These are phyloP conservation scores for Heliconius melpomene DNA, from an alignment of 1,140 invertebrate species.

Conservation along the genomic window DNA sequence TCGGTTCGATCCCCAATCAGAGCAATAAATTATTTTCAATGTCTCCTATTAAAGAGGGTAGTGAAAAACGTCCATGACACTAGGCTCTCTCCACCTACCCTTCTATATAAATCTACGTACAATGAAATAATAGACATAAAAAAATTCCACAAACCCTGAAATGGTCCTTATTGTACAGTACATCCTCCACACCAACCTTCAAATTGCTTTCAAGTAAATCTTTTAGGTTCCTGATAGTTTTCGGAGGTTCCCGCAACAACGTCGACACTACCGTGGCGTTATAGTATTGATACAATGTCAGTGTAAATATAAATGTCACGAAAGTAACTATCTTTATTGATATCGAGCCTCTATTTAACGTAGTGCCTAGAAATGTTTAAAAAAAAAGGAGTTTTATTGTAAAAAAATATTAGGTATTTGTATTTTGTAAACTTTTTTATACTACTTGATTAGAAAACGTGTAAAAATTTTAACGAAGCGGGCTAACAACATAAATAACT, in stretches of 20 bases:
- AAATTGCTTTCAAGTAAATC: conserved; percentile 84
- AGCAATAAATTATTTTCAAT: too few relatives aligned
- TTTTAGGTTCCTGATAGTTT: conserved; percentile 83
- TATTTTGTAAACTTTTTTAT: background rate
- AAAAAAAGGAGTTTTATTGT: too few relatives aligned
- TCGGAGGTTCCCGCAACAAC: conserved; percentile 84
- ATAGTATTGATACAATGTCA: conserved; percentile 87
- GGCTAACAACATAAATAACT: too few relatives aligned
- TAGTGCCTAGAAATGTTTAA: conserved; percentile 62
- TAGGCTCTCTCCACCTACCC: too few relatives aligned
- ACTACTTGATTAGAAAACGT: background rate
- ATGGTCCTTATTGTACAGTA: conserved; percentile 83
- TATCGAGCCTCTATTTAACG: conserved; percentile 72
- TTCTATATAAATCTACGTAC: too few relatives aligned
- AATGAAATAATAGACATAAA: too few relatives aligned
- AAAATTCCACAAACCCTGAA: conserved; percentile 79
- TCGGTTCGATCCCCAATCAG: too few relatives aligned
- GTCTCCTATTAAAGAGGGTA: too few relatives aligned
- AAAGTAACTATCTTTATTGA: conserved; percentile 84
- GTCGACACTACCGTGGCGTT: conserved; percentile 88
- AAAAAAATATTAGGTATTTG: too few relatives aligned
- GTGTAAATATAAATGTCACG: conserved; percentile 83
- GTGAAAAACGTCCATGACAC: too few relatives aligned
- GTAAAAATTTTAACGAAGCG: too few relatives aligned
- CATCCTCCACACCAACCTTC: conserved; percentile 83